These are phyloP conservation scores for Corella eumyota DNA, from an alignment of 23 tunicate genomes.

Conservation along the genomic window DNA sequence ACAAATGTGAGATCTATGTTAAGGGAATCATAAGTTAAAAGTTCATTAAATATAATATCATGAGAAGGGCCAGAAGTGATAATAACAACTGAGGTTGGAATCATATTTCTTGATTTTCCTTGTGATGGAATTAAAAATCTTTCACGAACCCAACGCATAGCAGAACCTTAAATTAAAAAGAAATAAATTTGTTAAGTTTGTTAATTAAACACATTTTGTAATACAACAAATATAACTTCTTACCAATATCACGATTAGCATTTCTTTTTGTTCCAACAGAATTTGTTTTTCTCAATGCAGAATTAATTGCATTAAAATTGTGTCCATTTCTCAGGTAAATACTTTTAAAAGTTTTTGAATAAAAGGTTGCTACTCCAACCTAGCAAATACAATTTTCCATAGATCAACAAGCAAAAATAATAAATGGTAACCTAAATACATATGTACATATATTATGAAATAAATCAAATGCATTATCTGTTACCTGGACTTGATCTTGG, in stretches of 20 bases:
- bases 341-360: not conserved
- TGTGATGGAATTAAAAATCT: not conserved
- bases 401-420: no score
- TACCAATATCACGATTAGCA: not conserved
- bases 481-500: not conserved
- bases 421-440: not conserved
- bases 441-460: no score
- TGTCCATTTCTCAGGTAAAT: not conserved
- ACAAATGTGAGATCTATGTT: not conserved
- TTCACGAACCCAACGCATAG: not conserved
- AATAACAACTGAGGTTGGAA: not conserved
- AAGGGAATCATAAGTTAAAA: not conserved
- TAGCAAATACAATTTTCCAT: not conserved
- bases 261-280: not conserved
- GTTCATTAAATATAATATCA: not conserved
- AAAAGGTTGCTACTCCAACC: not conserved
- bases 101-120: not conserved
- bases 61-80: slow-evolving; percentile 1
- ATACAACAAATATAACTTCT: not conserved
- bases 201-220: no score
- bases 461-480: no score
- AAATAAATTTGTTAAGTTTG: no score
- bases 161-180: not conserved
- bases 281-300: not conserved
- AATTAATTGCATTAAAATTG: not conserved